Base-by-base conservation (phyloP, 2,797 vertebrate species). In the Epinephelus malabaricus region DNA sequence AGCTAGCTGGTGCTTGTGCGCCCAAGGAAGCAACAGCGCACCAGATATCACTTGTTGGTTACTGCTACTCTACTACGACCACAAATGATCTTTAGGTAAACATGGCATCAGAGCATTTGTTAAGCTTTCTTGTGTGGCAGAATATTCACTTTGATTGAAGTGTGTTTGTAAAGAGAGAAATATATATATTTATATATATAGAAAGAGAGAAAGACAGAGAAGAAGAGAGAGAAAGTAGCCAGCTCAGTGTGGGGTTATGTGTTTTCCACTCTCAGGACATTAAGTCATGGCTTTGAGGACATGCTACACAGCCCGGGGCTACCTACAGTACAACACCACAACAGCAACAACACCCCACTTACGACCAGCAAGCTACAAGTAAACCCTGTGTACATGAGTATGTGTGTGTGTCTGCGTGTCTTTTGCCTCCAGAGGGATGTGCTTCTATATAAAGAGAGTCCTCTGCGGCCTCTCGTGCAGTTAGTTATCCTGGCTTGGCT, bases 261-360 rank as follows among this genome's bases (percentile, higher is more conserved):
- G 77, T 92, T 91, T 86, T 89, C 89, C 91, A 85, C 87, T 88
- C 75, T 91, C 83, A 73, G 91, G 89, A 93, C 89, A 86, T 86
- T 86, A 89, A 86, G 88, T 93, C 95, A 95, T 95, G 95, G 95
- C 94, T 95, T 96, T 92, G 86, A 93, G 90, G 89, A 94, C 94
- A 94, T 95, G 95, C 95, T 95, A 95, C 95, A 94, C 92, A 93
- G 90, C 92, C 92, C 85, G 79, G 68, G 88, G 91, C 89, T 90
- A 92, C 91, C 91, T 93, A 95, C 88, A 87, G 90, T 85, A 94
- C 90, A 75, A 92, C 90, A 92, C 88, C 90, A 93, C 88, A 78
- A 94, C 93, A 91, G 89, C 83, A 83, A 91, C 93, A 82, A 91
- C 90, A 93, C 84, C 90, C 90, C 88, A 94, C 86, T 67, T 82